A percentile compares a stretch with the other conserved stretches of the same genome.
phyloP scores from a whole-genome alignment of 2,113 vertebrate genomes.

The Corapipo altera region DNA sequence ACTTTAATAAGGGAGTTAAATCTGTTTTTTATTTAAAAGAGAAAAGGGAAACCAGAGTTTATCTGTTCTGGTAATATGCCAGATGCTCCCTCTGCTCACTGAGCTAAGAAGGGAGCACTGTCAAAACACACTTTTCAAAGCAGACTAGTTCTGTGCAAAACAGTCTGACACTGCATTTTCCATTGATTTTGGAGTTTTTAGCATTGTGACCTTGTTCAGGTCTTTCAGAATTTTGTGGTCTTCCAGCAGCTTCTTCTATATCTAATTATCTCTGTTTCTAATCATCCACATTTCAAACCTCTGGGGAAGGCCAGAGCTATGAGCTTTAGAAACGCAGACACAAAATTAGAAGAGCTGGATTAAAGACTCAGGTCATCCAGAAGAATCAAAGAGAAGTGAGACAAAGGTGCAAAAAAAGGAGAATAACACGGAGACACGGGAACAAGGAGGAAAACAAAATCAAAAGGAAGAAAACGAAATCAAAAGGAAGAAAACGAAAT shows the following conservation, averaged over 20 bases:
- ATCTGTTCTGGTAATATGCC: neutral
- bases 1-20: neutral
- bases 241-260: neutral
- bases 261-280: neutral
- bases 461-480: no score
- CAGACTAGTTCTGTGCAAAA: neutral
- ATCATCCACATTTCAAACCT: neutral
- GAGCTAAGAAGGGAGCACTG: neutral
- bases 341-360: neutral
- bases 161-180: neutral
- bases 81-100: conserved; percentile 4
- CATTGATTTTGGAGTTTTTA: neutral
- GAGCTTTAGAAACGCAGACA: neutral
- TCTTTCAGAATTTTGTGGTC: neutral
- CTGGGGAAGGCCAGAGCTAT: neutral
- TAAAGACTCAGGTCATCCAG: neutral
- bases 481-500: no score
- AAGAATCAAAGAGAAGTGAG: neutral
- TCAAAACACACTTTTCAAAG: conserved; percentile 29
- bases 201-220: neutral
- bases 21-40: neutral
- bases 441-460: neutral
- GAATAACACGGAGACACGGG: neutral
- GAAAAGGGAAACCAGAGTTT: neutral
- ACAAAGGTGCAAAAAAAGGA: neutral